Evolutionary conservation across 2,113 vertebrate genomes (phyloP).

Genomic region (Gasterosteus aculeatus): DNA sequence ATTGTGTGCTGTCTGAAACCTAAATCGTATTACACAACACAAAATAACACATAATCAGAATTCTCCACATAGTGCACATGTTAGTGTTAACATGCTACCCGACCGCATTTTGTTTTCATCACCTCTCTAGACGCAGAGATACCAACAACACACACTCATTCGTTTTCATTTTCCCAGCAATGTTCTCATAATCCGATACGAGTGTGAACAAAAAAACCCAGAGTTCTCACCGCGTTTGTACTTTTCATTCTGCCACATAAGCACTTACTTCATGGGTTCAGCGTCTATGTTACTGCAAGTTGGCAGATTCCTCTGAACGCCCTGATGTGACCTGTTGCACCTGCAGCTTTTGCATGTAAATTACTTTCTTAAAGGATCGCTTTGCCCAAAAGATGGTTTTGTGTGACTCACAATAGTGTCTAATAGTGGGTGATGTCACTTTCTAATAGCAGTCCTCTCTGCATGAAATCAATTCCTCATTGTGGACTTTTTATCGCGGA

Average conservation of each 20-base stretch:
- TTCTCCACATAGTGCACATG: background rate
- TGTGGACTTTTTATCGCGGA: background rate
- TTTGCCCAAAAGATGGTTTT: background rate
- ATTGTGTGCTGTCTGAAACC: background rate
- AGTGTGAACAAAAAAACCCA: background rate
- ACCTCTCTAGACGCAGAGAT: accelerated
- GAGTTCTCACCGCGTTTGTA: conserved; percentile 19
- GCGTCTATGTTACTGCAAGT: background rate
- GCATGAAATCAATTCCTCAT: background rate
- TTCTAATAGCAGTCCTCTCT: background rate
- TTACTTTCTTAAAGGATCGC: background rate
- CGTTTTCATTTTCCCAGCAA: background rate
- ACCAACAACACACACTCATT: conserved; percentile 14
- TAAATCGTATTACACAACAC: background rate
- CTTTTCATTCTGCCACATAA: background rate
- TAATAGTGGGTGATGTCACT: background rate
- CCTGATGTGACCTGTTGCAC: conserved; percentile 10
- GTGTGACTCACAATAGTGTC: background rate
- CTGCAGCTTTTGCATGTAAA: conserved; percentile 10
- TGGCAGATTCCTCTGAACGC: background rate
- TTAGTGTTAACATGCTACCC: background rate
- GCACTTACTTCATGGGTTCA: background rate
- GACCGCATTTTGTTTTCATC: conserved; percentile 1
- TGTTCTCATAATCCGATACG: accelerated
- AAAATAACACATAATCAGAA: background rate